phyloP scores from a whole-genome alignment of 2,888 invertebrate genomes.

The Noctua comes region DNA sequence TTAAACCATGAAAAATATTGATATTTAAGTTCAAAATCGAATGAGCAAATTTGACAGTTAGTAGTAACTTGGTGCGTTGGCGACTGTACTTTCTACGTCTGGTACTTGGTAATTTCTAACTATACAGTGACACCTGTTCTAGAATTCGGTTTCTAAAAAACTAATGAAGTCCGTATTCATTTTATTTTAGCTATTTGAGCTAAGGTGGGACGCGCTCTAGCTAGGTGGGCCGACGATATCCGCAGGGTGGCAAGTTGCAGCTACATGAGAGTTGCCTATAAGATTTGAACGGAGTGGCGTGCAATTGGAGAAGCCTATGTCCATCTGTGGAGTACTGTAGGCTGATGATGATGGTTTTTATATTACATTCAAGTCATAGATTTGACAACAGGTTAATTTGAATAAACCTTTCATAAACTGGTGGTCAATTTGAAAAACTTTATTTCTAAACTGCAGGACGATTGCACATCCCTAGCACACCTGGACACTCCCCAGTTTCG shows the following conservation, averaged over 20 bases:
- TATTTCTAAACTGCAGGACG: neutral
- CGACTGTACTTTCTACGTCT: neutral
- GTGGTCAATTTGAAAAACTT: neutral
- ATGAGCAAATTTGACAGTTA: too few species aligned
- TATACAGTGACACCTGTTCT: neutral
- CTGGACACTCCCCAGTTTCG: slow-evolving; percentile 60
- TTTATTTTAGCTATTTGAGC: neutral
- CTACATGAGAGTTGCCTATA: too few species aligned
- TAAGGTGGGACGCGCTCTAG: too few species aligned
- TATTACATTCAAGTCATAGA: neutral
- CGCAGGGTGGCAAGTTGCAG: too few species aligned
- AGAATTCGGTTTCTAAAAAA: neutral
- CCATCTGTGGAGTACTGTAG: too few species aligned
- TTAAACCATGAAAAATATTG: too few species aligned
- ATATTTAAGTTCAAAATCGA: too few species aligned
- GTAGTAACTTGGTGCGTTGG: too few species aligned
- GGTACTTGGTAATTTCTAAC: too few species aligned
- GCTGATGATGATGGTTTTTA: neutral
- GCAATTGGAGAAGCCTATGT: neutral
- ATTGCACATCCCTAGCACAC: neutral
- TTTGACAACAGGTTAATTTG: too few species aligned
- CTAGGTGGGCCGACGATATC: too few species aligned
- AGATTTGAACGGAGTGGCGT: neutral
- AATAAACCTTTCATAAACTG: neutral
- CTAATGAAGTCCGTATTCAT: neutral